Base-by-base conservation (phyloP, 92 coral and sea anemone species). In the Zoanthus gigantus region DNA sequence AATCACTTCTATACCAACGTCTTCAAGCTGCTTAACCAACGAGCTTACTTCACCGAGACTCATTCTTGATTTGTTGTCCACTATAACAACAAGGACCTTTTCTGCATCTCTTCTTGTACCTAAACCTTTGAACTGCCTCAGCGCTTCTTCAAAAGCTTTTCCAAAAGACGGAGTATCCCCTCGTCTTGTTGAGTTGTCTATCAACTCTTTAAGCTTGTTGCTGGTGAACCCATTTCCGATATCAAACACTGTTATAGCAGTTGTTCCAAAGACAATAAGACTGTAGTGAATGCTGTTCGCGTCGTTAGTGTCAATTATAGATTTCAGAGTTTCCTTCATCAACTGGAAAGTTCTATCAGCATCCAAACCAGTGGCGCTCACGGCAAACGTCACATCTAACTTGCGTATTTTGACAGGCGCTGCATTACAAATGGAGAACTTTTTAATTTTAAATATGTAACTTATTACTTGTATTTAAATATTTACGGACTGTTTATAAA, bases 11-110 rank as follows among this genome's bases (percentile, higher is more conserved):
- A 97, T 94, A 44, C 87, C 92, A 18, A 68, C 78, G 52, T 76
- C 84, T 56, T 90, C 92, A 88, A 97, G 90, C 54, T 85, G 89
- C 65, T 86, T 93, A n/a, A 96, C 96, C 37, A 93, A 93, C 37
- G 82, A 85, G 15, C 85, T 92, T 76, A 92, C 79, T 74, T 97
- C 89, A 68, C 88, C 77, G 7, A 87, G 77, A 56, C 89, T 88
- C 15, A 90, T 90, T 16, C 94, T 83, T 54, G 98, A 97, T 68
- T 88, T 71, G 58, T 95, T 94, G 56, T 95, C 99, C 77, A 94
- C 86, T 50, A 97, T 87, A 31, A 97, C 92, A 63, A 97, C 96
- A 8, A 95, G 88, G 30, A 97, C 87, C 80, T 95, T 92, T 78
- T 90, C 87, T n/a, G 92, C 98, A 13, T 94, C 91, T 1, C 92